Base-by-base conservation (phyloP, 2,888 invertebrate genomes). In the Lordiphosa fenestrarum region DNA sequence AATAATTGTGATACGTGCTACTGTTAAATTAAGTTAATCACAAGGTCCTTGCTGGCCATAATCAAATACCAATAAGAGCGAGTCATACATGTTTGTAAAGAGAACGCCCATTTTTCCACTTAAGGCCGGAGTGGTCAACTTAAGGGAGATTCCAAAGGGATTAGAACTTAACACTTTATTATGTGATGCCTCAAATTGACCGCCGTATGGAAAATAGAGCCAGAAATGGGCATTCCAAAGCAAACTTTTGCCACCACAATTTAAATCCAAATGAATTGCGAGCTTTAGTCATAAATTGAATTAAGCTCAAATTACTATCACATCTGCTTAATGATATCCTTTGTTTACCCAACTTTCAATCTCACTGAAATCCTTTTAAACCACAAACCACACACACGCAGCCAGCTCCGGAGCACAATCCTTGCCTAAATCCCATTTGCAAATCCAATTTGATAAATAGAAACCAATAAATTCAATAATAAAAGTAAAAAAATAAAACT, bases 401-500 rank as follows among this genome's bases (percentile, higher is more conserved):
- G 40, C 23, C 53, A 37, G 38, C 39, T 30, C 30, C 30, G 2
- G 33, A 53, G 42, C 52, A 36, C 35, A 13, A 41, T 35, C 38
- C 53, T 39, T 49, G 42, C 38, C 39, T 15, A 49, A 69, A 60
- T 59, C 54, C 55, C 56, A 73, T 59, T 65, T 59, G 61, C 57
- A 81, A 77, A 77, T 74, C 77, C 81, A 77, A 81, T 77, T 77
- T 81, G 73, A 77, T 77, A 81, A 81, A 81, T 78, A 74, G 78
- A 63, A 74, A 63, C 57, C 77, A 77, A 77, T 77, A 77, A 81
- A 77, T 76, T 68, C 53, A 61, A 72, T 70, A 67, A 53, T 53
- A 30, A 40, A 39, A 54, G 46, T 25, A 13, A 19, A 15, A 35
- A 44, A 48, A 41, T 53, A 62, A 75, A 68, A 67, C 57, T 39